A percentile compares a stretch with the other conserved stretches of the same genome.
Evolutionary conservation across 2,113 vertebrate genomes (phyloP).

Genomic region (Urocolius indicus): DNA sequence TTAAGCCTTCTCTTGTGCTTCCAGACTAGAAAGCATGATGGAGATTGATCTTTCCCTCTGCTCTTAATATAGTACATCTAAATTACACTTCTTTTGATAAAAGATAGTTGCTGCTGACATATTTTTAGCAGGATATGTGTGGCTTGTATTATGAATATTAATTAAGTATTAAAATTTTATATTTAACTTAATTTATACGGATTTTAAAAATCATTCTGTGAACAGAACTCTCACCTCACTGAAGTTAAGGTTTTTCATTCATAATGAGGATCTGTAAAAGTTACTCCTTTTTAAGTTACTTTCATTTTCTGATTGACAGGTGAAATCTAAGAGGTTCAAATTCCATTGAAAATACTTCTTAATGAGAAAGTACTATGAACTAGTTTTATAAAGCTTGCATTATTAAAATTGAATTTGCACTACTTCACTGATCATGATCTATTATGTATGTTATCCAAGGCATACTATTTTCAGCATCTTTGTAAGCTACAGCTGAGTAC

Average conservation of each 20-base stretch:
- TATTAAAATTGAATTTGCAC: neutral
- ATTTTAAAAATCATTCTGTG: neutral
- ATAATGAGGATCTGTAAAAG: neutral
- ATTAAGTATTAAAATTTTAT: neutral
- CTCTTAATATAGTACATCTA: neutral
- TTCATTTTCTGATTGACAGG: neutral
- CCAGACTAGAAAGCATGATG: neutral
- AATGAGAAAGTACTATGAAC: neutral
- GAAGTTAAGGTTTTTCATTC: neutral
- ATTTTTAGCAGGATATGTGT: neutral
- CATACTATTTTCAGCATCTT: neutral
- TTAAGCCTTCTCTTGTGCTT: neutral
- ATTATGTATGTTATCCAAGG: neutral
- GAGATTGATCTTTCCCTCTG: neutral
- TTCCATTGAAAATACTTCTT: neutral
- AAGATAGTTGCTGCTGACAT: neutral
- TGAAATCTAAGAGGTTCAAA: neutral
- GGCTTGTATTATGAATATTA: neutral
- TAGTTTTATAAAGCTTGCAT: neutral
- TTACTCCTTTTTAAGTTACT: neutral
- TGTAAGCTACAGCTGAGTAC: neutral
- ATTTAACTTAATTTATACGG: neutral
- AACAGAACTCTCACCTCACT: neutral
- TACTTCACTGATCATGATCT: neutral
- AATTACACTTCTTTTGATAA: neutral